phyloP scores from a whole-genome alignment of 2,113 vertebrate genomes.

The Pao palembangensis region DNA sequence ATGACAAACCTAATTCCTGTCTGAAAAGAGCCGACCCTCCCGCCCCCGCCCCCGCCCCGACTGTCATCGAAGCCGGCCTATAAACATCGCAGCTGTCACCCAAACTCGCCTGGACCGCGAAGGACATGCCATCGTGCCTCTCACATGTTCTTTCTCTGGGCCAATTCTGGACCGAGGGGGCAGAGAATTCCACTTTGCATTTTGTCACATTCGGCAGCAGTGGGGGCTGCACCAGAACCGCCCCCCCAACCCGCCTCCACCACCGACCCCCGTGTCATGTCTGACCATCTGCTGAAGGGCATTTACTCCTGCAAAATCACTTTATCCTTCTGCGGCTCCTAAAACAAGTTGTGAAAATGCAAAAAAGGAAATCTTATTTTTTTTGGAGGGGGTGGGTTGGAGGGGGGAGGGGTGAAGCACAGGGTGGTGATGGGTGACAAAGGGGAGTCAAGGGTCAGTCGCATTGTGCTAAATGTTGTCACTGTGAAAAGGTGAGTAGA shows the following conservation, averaged over 20 bases:
- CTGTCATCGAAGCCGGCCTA: slow-evolving; percentile 84
- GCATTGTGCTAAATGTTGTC: slow-evolving; percentile 75
- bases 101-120: slow-evolving; percentile 70
- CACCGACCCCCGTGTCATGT: slow-evolving; percentile 49
- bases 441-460: slow-evolving; percentile 13
- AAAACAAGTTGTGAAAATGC: slow-evolving; percentile 68
- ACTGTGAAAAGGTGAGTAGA: slow-evolving; percentile 75
- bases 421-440: slow-evolving; percentile 18
- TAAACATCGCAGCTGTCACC: slow-evolving; percentile 94
- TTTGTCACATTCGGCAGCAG: slow-evolving; percentile 80
- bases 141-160: slow-evolving; percentile 76
- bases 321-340: slow-evolving; percentile 63
- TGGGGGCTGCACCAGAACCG: slow-evolving; percentile 34
- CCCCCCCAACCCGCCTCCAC: slow-evolving; percentile 9
- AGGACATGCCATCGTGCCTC: slow-evolving; percentile 82
- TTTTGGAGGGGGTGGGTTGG: slow-evolving; percentile 3
- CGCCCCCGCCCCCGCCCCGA: slow-evolving; percentile 69
- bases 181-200: slow-evolving; percentile 81
- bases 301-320: slow-evolving; percentile 78
- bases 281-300: slow-evolving; percentile 79
- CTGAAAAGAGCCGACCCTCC: slow-evolving; percentile 75
- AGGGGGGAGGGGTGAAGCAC: neutral
- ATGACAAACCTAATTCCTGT: slow-evolving; percentile 86
- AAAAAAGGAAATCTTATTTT: slow-evolving; percentile 55
- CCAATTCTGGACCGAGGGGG: slow-evolving; percentile 78